Conservation (phyloP, 2,113 vertebrate species). For the Peromyscus californicus region DNA sequence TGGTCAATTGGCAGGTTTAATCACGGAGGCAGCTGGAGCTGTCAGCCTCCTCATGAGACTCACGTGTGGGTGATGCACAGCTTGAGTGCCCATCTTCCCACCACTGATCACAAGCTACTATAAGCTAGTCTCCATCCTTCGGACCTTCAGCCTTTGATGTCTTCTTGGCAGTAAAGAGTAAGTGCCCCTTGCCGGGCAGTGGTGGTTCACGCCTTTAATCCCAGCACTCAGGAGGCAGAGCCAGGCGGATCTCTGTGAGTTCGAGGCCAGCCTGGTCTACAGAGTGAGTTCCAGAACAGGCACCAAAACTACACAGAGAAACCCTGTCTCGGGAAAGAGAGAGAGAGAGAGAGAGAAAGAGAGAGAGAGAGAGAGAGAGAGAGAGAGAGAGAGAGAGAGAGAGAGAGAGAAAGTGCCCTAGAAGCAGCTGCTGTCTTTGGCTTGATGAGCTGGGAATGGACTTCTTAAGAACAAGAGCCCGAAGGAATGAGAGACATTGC, state of each 20-base stretch:
- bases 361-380: no score
- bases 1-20: background rate
- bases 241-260: no score
- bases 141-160: background rate
- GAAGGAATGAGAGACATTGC: background rate
- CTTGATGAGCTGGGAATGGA: background rate
- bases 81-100: background rate
- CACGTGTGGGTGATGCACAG: background rate
- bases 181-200: no score
- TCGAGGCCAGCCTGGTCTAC: no score
- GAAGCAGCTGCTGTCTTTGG: background rate
- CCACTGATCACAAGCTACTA: background rate
- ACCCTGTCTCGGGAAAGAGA: no score
- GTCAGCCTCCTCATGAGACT: background rate
- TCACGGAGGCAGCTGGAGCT: background rate
- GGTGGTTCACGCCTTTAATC: no score
- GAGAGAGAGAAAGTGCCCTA: background rate
- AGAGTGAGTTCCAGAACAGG: no score
- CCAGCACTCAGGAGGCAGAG: no score
- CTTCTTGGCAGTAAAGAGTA: no score
- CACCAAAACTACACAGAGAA: no score
- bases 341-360: no score
- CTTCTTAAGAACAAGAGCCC: background rate
- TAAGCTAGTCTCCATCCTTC: background rate
- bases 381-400: no score